A percentile compares a stretch with the other conserved stretches of the same genome.
Evolutionary conservation across 2,113 vertebrate species (phyloP).

Genomic region (Willisornis vidua): DNA sequence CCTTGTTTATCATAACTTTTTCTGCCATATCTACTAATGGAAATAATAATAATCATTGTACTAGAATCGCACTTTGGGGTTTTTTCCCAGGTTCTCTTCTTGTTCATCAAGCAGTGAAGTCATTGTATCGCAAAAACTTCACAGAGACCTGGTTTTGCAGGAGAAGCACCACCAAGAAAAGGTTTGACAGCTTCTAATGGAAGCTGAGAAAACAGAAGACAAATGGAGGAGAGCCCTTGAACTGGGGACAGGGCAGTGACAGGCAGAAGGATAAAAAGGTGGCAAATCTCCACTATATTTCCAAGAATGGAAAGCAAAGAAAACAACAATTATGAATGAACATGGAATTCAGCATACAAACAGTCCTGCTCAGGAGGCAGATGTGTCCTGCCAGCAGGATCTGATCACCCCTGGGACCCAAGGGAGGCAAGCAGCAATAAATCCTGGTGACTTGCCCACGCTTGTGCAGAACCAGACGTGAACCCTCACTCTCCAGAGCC

Average conservation of each 20-base stretch:
- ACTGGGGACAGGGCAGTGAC: neutral
- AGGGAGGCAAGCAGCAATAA: neutral
- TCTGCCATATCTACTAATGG: neutral
- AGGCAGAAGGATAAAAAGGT: neutral
- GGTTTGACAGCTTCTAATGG: neutral
- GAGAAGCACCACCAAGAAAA: neutral
- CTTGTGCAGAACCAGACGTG: neutral
- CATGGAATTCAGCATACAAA: neutral
- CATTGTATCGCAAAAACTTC: neutral
- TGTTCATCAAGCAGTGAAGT: neutral
- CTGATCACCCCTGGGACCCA: neutral
- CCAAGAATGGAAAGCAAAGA: neutral
- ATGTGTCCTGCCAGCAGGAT: neutral
- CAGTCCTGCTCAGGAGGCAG: neutral
- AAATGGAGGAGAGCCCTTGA: neutral
- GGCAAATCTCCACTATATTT: neutral
- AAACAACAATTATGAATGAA: neutral
- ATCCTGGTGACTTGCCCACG: neutral
- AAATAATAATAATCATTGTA: neutral
- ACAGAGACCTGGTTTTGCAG: neutral
- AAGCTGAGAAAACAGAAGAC: neutral
- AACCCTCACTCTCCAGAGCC: neutral
- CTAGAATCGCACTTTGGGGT: neutral
- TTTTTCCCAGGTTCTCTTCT: conserved; percentile 21
- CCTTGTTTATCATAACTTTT: conserved; percentile 32